Evolutionary conservation across 2,888 invertebrate species (phyloP).

Genomic region (Stenolophus ochropezus): DNA sequence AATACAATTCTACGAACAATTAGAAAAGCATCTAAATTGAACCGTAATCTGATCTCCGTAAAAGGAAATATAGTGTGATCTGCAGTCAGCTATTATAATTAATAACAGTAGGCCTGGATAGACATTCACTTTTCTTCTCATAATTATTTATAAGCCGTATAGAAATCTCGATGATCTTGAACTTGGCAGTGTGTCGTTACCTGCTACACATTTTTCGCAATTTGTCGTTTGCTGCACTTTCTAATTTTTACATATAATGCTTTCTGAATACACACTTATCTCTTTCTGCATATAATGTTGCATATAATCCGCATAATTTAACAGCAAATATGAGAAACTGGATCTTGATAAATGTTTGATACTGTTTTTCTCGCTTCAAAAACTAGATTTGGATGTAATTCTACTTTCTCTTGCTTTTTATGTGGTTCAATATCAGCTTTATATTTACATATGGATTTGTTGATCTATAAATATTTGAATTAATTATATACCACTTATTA

Average conservation of each 20-base stretch:
- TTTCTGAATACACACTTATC: background rate
- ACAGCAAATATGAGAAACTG: background rate
- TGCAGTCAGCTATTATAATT: background rate
- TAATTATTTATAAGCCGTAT: conserved; percentile 27
- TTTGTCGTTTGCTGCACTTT: conserved; percentile 17
- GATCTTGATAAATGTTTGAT: background rate
- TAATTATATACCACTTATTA: background rate
- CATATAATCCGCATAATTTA: background rate
- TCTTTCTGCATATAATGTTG: background rate
- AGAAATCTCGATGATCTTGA: conserved; percentile 39
- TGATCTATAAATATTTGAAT: background rate
- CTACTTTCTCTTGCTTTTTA: background rate
- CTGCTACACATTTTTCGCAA: background rate
- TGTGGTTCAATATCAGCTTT: background rate
- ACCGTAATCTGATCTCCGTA: background rate
- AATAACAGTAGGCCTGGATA: conserved; percentile 16
- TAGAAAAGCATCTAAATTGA: background rate
- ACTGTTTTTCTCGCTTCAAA: background rate
- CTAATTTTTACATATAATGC: conserved; percentile 41
- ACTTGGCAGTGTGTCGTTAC: conserved; percentile 28
- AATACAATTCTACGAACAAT: background rate
- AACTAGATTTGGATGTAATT: background rate
- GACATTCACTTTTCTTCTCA: conserved; percentile 49
- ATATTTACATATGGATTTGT: background rate
- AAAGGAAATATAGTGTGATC: conserved; percentile 17